phyloP scores from a whole-genome alignment of 2,113 vertebrate species.

The Protobothrops mucrosquamatus region DNA sequence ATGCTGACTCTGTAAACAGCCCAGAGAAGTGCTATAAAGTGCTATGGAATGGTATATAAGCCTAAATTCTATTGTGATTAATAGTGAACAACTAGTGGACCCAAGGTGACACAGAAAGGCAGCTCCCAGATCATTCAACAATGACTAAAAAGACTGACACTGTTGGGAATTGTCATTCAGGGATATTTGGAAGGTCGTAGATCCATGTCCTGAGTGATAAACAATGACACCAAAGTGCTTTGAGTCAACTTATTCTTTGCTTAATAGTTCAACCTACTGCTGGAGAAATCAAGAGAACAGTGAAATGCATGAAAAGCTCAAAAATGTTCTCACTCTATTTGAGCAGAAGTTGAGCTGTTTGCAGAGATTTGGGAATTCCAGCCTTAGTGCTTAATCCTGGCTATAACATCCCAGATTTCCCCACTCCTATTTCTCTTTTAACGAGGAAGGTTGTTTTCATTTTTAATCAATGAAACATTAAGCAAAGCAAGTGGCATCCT shows the following conservation, averaged over 20 bases:
- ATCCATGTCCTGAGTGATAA: neutral
- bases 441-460: slow-evolving; percentile 58
- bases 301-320: neutral
- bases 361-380: neutral
- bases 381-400: slow-evolving; percentile 2
- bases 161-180: neutral
- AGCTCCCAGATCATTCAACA: neutral
- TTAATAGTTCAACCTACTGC: neutral
- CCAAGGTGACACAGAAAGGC: neutral
- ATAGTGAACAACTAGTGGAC: neutral
- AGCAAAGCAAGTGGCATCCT: slow-evolving; percentile 63
- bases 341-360: neutral
- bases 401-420: slow-evolving; percentile 31
- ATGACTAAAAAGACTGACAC: neutral
- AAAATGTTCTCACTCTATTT: too few relatives aligned
- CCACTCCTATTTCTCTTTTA: slow-evolving; percentile 63
- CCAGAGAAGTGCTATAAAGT: neutral
- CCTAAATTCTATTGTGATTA: neutral
- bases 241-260: neutral
- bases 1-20: neutral
- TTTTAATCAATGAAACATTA: slow-evolving; percentile 60
- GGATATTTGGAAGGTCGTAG: neutral
- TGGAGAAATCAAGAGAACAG: neutral
- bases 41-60: neutral
- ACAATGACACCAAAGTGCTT: too few relatives aligned